These are phyloP conservation scores for Ancistrus triradiatus DNA, from an alignment of 2,113 vertebrate genomes.

Conservation along the genomic window DNA sequence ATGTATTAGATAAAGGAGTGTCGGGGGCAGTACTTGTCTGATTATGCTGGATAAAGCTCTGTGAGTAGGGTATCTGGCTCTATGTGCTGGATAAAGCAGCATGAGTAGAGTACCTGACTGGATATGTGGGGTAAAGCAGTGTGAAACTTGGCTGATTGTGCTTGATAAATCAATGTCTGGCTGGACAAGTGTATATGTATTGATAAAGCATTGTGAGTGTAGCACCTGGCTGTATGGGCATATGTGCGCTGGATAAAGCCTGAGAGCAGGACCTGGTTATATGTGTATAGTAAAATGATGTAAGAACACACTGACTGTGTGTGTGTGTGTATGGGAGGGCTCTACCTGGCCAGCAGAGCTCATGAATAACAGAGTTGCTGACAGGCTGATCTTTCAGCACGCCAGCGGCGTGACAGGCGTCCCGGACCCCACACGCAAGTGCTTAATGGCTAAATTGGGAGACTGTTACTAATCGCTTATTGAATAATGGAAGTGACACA, in stretches of 20 bases:
- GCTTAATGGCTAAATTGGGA: constrained; percentile 77
- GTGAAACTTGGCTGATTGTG: neutral
- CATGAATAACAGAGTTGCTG: constrained; percentile 65
- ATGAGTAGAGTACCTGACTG: no score
- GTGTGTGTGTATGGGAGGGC: constrained; percentile 14
- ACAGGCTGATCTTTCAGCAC: constrained; percentile 68
- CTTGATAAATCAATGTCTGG: neutral
- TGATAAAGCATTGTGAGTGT: constrained; percentile 4
- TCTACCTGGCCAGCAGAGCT: constrained; percentile 51
- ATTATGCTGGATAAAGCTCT: no score
- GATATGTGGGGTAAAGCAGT: neutral
- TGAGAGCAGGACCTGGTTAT: neutral
- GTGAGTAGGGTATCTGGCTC: no score
- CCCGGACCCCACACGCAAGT: constrained; percentile 49
- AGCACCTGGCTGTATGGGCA: neutral
- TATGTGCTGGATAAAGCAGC: no score
- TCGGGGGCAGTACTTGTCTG: constrained; percentile 46
- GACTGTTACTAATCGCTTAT: constrained; percentile 80
- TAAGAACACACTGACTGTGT: neutral
- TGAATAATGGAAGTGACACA: constrained; percentile 94
- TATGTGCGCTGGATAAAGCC: neutral
- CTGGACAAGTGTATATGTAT: neutral
- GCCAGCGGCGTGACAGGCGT: constrained; percentile 56
- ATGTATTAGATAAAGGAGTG: neutral
- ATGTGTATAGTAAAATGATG: neutral